Evolutionary conservation across 1,140 invertebrate species (phyloP).

Genomic region (Drosophila yakuba): DNA sequence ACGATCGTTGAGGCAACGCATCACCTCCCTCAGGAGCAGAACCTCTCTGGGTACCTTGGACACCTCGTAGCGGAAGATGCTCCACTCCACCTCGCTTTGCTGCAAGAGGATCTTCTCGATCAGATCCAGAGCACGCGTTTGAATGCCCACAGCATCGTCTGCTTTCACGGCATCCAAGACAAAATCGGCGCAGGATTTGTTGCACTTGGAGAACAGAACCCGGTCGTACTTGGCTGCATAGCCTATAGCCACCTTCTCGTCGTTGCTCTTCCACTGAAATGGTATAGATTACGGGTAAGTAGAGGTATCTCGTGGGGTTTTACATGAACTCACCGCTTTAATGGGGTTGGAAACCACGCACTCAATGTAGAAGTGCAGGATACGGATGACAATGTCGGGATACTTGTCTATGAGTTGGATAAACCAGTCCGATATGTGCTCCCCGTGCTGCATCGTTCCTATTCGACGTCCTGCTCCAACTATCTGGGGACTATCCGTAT

Average conservation of each 20-base stretch:
- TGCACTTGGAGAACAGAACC: constrained; percentile 76
- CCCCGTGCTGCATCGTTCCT: constrained; percentile 39
- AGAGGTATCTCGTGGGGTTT: neutral
- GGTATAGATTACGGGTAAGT: neutral
- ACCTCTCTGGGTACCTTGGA: constrained; percentile 78
- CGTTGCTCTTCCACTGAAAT: constrained; percentile 65
- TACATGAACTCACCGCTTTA: constrained; percentile 41
- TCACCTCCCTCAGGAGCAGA: constrained; percentile 58
- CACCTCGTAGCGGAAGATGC: constrained; percentile 77
- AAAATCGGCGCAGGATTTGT: constrained; percentile 69
- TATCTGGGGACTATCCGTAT: constrained; percentile 49
- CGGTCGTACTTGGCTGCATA: constrained; percentile 84
- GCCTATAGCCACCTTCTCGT: constrained; percentile 71
- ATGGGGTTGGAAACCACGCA: constrained; percentile 74
- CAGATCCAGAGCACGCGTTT: constrained; percentile 68
- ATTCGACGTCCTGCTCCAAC: constrained; percentile 35
- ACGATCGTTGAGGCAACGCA: constrained; percentile 64
- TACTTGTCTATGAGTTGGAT: constrained; percentile 68
- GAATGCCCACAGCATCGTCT: constrained; percentile 69
- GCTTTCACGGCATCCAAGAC: constrained; percentile 60
- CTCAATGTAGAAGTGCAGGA: constrained; percentile 72
- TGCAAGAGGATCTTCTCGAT: constrained; percentile 69
- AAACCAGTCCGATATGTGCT: constrained; percentile 83
- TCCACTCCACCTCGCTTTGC: constrained; percentile 76
- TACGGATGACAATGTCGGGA: constrained; percentile 55